phyloP scores from a whole-genome alignment of 2,113 vertebrate species.

The Pseudopipra pipra region DNA sequence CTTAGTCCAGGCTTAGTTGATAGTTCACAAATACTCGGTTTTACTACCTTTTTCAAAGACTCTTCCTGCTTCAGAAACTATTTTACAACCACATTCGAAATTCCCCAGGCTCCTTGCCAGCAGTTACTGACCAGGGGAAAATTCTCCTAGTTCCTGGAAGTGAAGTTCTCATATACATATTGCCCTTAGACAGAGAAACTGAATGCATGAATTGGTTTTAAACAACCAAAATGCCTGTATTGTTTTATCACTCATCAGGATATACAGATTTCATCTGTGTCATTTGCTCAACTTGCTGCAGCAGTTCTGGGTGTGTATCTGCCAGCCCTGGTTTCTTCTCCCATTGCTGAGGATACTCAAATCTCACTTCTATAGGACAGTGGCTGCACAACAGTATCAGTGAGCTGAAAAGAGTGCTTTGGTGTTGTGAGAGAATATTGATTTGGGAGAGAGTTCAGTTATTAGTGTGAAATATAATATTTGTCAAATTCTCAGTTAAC shows the following conservation, averaged over 20 bases:
- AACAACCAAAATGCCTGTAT: neutral
- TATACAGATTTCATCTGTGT: fast-evolving
- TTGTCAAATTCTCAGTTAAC: neutral
- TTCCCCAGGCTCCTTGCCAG: neutral
- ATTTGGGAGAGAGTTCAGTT: neutral
- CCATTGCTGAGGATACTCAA: neutral
- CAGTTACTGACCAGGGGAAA: neutral
- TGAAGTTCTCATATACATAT: neutral
- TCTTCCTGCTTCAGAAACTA: neutral
- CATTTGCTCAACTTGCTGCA: neutral
- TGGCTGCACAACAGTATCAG: fast-evolving
- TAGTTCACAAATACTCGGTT: neutral
- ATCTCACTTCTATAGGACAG: neutral
- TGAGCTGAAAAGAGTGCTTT: neutral
- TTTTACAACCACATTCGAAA: neutral
- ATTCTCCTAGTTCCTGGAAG: neutral
- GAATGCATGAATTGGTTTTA: neutral
- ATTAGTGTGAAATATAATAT: neutral
- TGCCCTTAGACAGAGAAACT: neutral
- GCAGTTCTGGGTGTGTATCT: neutral
- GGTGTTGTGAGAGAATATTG: neutral
- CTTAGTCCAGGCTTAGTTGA: neutral
- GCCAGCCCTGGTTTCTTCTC: neutral
- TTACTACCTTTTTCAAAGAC: neutral
- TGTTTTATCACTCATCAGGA: neutral